Percentiles rank a stretch among this genome's conserved stretches.
Evolutionary conservation across 1,140 invertebrate genomes (phyloP).

Genomic region (Heliconius melpomene): DNA sequence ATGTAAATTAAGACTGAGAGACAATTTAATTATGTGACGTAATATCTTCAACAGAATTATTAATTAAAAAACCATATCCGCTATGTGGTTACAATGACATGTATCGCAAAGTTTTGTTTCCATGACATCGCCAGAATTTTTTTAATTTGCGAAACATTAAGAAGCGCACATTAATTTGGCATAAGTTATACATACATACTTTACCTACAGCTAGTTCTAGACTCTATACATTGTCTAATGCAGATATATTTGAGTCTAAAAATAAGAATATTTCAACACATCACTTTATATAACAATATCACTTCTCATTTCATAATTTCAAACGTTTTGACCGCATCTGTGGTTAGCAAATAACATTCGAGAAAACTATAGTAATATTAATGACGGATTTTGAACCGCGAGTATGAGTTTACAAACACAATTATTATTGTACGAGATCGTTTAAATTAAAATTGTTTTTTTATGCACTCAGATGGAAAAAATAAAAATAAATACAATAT

Average conservation of each 20-base stretch:
- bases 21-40: neutral
- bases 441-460: neutral
- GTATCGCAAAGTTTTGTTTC: neutral
- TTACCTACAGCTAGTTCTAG: slow-evolving; percentile 48
- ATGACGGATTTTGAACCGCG: slow-evolving; percentile 62
- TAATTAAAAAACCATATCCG: no score
- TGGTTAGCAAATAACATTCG: slow-evolving; percentile 41
- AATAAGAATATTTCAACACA: slow-evolving; percentile 69
- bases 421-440: neutral
- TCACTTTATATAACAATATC: slow-evolving; percentile 56
- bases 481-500: slow-evolving; percentile 40
- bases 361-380: slow-evolving; percentile 62
- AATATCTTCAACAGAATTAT: neutral
- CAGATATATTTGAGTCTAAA: slow-evolving; percentile 74
- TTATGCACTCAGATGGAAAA: neutral
- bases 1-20: neutral
- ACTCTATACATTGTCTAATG: slow-evolving; percentile 61
- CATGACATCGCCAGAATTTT: slow-evolving; percentile 30
- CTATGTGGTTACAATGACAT: neutral
- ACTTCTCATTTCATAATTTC: slow-evolving; percentile 48
- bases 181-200: slow-evolving; percentile 37
- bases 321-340: slow-evolving; percentile 50
- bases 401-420: slow-evolving; percentile 41
- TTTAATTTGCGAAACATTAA: slow-evolving; percentile 56
- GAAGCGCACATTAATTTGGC: slow-evolving; percentile 55